A percentile compares a stretch with the other conserved stretches of the same genome.
phyloP scores from a whole-genome alignment of 2,113 vertebrate species.

The Lampris megalopsis region DNA sequence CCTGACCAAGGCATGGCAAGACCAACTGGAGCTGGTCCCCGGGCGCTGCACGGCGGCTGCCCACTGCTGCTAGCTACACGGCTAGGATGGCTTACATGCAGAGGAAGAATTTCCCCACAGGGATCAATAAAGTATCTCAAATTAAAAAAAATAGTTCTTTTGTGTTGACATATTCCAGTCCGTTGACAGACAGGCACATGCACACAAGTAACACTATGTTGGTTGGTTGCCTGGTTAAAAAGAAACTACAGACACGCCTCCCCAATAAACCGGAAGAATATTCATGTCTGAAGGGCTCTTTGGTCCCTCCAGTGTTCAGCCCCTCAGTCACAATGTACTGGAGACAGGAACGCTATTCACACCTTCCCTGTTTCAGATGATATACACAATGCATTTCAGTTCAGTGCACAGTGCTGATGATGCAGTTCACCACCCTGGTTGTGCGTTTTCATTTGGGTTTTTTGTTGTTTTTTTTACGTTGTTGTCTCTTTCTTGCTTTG shows the following conservation, averaged over 20 bases:
- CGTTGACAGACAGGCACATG: slow-evolving; percentile 9
- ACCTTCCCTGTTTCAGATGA: slow-evolving; percentile 21
- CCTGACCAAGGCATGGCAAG: too few relatives aligned
- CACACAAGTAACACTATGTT: slow-evolving; percentile 11
- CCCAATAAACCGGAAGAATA: slow-evolving; percentile 19
- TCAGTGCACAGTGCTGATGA: too few relatives aligned
- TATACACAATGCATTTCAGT: slow-evolving; percentile 26
- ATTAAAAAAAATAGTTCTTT: neutral
- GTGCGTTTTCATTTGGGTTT: too few relatives aligned
- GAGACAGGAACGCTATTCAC: neutral
- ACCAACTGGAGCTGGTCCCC: too few relatives aligned
- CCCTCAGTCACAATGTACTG: neutral
- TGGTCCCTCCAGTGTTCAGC: neutral
- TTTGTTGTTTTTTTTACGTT: slow-evolving; percentile 12
- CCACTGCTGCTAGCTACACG: too few relatives aligned
- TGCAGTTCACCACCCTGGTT: too few relatives aligned
- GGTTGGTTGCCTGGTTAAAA: slow-evolving; percentile 12
- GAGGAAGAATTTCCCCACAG: too few relatives aligned
- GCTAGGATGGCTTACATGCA: too few relatives aligned
- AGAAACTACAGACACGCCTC: slow-evolving; percentile 6
- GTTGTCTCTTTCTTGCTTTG: slow-evolving; percentile 8
- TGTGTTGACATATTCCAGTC: neutral
- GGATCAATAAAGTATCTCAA: too few relatives aligned
- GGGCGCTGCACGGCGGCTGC: too few relatives aligned
- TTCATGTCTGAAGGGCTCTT: slow-evolving; percentile 17